Evolutionary conservation across 1,140 invertebrate genomes (phyloP).

Genomic region (Brachionus paranguensis): DNA sequence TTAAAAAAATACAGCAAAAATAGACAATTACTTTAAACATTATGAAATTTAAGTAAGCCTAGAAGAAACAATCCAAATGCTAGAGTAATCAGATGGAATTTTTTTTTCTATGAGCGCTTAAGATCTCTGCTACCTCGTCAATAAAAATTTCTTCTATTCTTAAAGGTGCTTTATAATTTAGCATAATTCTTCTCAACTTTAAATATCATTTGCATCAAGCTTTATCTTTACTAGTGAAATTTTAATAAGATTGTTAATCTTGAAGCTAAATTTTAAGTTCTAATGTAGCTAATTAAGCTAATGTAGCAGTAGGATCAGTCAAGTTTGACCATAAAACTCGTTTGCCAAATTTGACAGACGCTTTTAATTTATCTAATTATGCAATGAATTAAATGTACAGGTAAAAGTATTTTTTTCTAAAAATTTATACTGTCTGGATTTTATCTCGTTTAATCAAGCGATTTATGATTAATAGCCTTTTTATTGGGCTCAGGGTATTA

Average conservation of each 20-base stretch:
- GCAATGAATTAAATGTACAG: background rate
- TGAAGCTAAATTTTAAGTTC: background rate
- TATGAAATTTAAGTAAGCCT: background rate
- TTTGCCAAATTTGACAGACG: background rate
- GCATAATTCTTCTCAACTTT: background rate
- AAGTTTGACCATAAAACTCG: background rate
- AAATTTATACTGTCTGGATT: background rate
- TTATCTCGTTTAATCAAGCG: background rate
- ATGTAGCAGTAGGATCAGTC: background rate
- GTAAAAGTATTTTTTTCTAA: background rate
- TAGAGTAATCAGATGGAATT: background rate
- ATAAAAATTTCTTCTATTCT: background rate
- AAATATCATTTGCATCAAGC: background rate
- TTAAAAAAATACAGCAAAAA: background rate
- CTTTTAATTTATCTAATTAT: background rate
- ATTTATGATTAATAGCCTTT: background rate
- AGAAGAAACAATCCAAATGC: background rate
- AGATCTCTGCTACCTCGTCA: background rate
- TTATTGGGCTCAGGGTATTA: background rate
- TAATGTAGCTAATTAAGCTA: constrained; percentile 25
- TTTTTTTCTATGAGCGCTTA: background rate
- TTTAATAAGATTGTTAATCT: background rate
- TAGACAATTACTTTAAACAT: background rate
- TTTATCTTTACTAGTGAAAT: background rate
- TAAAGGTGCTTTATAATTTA: background rate